phyloP scores from a whole-genome alignment of 2,888 invertebrate genomes.

The Drosophila meridiana region DNA sequence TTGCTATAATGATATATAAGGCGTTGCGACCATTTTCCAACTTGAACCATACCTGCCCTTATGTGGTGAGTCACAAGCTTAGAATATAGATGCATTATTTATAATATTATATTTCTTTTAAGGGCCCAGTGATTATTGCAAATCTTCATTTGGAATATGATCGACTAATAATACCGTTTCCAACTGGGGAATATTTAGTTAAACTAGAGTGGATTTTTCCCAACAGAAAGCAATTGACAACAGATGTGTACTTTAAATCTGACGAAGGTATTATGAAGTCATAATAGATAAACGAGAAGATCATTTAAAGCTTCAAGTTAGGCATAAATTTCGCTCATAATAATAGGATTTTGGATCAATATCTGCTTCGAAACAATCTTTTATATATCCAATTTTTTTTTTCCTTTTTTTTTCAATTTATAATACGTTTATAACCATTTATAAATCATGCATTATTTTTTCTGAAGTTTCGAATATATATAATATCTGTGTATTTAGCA shows the following conservation, averaged over 20 bases:
- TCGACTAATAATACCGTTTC: neutral
- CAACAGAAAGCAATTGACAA: neutral
- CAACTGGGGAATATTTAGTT: neutral
- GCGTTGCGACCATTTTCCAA: too few relatives aligned
- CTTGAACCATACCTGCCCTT: too few relatives aligned
- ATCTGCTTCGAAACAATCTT: too few relatives aligned
- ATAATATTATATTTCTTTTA: too few relatives aligned
- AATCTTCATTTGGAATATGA: neutral
- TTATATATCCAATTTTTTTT: too few relatives aligned
- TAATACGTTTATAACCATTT: neutral
- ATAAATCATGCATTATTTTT: neutral
- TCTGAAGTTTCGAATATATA: neutral
- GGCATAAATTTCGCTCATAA: too few relatives aligned
- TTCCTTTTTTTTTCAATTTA: neutral
- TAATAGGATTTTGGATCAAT: too few relatives aligned
- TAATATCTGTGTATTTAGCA: too few relatives aligned
- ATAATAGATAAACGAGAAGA: neutral
- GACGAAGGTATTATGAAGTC: neutral
- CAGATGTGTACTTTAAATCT: neutral
- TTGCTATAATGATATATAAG: too few relatives aligned
- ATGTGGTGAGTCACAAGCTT: too few relatives aligned
- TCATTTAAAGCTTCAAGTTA: neutral
- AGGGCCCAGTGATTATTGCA: neutral
- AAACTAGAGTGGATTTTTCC: neutral
- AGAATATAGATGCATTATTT: too few relatives aligned